These are phyloP conservation scores for Pavo muticus DNA, from an alignment of 2,113 vertebrate genomes.

Conservation along the genomic window DNA sequence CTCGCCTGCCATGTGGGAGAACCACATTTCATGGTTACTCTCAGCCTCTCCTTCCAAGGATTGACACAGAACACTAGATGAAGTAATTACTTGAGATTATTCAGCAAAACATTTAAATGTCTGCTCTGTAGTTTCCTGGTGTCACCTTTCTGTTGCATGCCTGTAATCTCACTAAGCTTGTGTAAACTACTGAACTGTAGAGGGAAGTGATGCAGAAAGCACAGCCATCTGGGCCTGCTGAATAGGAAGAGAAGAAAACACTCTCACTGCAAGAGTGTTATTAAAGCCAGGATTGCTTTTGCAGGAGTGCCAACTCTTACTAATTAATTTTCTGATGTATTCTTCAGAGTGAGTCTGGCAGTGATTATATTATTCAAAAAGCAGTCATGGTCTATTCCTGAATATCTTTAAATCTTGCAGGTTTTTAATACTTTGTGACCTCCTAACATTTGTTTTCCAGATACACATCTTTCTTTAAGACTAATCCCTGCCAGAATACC, in stretches of 20 bases:
- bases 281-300: conserved; percentile 12
- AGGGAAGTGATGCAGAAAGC: conserved; percentile 34
- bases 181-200: conserved; percentile 12
- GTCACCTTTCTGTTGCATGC: not conserved
- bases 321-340: conserved; percentile 56
- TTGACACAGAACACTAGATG: conserved; percentile 2
- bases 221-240: not conserved
- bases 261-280: not conserved
- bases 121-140: conserved; percentile 7
- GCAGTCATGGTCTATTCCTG: not conserved
- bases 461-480: not conserved
- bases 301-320: conserved; percentile 27
- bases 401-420: not conserved
- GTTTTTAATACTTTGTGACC: not conserved
- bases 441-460: conserved; percentile 21
- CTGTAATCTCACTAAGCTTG: not conserved
- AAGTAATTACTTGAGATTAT: conserved; percentile 49
- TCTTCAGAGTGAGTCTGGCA: conserved; percentile 22
- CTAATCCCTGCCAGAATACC: not conserved
- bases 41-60: conserved; percentile 1
- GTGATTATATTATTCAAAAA: conserved; percentile 10
- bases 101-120: conserved; percentile 34
- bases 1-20: conserved; percentile 49
- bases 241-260: conserved; percentile 27
- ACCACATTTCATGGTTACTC: not conserved